Percentiles rank a stretch among this genome's conserved stretches.
Conservation (phyloP, 2,113 vertebrate species). For the Hiodon alosoides region DNA sequence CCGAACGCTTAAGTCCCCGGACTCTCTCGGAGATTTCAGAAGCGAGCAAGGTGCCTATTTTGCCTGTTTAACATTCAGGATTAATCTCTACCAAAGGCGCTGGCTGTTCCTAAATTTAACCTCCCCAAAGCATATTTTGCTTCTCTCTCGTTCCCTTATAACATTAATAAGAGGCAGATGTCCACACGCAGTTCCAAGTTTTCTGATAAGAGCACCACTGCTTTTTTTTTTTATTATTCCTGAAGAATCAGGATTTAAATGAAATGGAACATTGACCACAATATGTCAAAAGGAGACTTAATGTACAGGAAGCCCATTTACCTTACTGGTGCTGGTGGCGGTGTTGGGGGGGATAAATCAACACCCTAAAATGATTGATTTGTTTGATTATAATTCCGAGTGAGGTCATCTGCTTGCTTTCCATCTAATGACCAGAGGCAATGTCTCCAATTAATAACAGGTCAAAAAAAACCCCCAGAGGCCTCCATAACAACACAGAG, state of each 20-base stretch:
- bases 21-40: slow-evolving; percentile 19
- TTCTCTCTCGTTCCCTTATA: slow-evolving; percentile 58
- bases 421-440: too few species aligned
- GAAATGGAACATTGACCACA: slow-evolving; percentile 52
- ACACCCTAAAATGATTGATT: slow-evolving; percentile 31
- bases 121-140: slow-evolving; percentile 59
- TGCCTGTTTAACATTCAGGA: slow-evolving; percentile 47
- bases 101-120: slow-evolving; percentile 51
- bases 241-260: slow-evolving; percentile 55
- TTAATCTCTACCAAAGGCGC: slow-evolving; percentile 51
- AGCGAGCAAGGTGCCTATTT: slow-evolving; percentile 40
- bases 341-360: slow-evolving; percentile 39
- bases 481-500: too few species aligned
- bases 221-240: slow-evolving; percentile 35
- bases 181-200: slow-evolving; percentile 51
- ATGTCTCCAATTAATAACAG: too few species aligned
- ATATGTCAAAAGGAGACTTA: slow-evolving; percentile 41
- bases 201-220: slow-evolving; percentile 29
- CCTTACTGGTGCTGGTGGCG: slow-evolving; percentile 52
- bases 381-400: too few species aligned
- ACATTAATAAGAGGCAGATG: slow-evolving; percentile 63
- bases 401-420: too few species aligned
- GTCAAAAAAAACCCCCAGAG: too few species aligned
- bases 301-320: slow-evolving; percentile 48
- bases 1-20: slow-evolving; percentile 30